A percentile compares a stretch with the other conserved stretches of the same genome.
phyloP scores from a whole-genome alignment of 2,797 vertebrate species.

The Philypnodon macrostomus region DNA sequence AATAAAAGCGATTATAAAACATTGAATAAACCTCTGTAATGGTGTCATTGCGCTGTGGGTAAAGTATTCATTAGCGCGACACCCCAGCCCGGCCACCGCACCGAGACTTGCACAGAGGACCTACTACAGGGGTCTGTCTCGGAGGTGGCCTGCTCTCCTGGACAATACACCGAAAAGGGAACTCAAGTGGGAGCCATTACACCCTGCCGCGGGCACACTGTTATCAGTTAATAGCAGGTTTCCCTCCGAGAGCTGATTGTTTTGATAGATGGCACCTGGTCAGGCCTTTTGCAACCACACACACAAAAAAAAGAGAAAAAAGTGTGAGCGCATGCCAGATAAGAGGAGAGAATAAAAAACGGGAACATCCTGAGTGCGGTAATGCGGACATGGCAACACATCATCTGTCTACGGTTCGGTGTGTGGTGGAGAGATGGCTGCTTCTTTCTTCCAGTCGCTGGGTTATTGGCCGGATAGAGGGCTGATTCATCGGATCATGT shows the following conservation, averaged over 20 bases:
- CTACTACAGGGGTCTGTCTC: constrained; percentile 48
- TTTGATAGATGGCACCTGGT: constrained; percentile 79
- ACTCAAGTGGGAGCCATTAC: constrained; percentile 77
- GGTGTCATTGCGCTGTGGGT: too few relatives aligned
- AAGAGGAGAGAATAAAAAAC: constrained; percentile 26
- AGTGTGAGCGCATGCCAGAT: constrained; percentile 47
- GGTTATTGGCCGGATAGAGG: constrained; percentile 6
- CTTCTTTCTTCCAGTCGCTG: constrained; percentile 14
- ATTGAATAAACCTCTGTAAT: too few relatives aligned
- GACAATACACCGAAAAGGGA: constrained; percentile 63
- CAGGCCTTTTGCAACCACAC: constrained; percentile 52
- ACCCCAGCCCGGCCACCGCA: not conserved
- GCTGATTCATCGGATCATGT: constrained; percentile 14
- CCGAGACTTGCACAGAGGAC: constrained; percentile 26
- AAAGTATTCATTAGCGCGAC: too few relatives aligned
- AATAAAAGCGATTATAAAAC: too few relatives aligned
- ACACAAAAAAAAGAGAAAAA: constrained; percentile 16
- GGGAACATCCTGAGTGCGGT: constrained; percentile 9
- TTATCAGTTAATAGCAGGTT: constrained; percentile 82
- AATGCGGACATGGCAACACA: constrained; percentile 12
- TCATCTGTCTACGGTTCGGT: not conserved
- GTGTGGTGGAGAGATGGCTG: constrained; percentile 7
- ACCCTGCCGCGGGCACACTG: constrained; percentile 59
- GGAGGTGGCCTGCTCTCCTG: constrained; percentile 57
- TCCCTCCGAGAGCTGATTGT: constrained; percentile 76